phyloP scores from a whole-genome alignment of 2,797 vertebrate species.

The Premnoplex brunnescens region DNA sequence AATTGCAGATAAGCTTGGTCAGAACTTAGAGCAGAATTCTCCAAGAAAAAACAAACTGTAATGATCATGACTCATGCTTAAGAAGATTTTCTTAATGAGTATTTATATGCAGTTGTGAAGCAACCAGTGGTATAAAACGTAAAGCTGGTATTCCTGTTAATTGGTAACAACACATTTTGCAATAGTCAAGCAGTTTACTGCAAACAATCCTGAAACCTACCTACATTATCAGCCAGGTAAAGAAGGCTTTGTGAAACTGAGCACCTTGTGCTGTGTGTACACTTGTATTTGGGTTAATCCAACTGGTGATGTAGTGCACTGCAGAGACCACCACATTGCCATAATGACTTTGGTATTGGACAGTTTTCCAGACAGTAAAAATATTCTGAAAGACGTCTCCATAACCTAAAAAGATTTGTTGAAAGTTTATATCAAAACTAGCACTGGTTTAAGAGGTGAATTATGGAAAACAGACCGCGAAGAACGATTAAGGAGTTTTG shows the following conservation, averaged over 20 bases:
- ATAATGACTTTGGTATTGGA: not conserved
- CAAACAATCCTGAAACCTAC: not conserved
- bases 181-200: not conserved
- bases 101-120: not conserved
- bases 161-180: not conserved
- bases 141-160: not conserved
- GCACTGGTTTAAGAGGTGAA: not conserved
- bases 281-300: not conserved
- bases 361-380: not conserved
- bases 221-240: not conserved
- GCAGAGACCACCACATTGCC: not conserved
- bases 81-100: not conserved
- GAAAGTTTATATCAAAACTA: not conserved
- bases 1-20: not conserved
- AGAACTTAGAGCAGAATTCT: not conserved
- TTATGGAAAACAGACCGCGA: not conserved
- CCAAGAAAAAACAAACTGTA: not conserved
- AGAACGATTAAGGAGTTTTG: not conserved
- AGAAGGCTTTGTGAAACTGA: not conserved
- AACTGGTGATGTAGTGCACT: not conserved
- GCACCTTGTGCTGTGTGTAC: not conserved
- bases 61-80: not conserved
- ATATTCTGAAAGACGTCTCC: not conserved
- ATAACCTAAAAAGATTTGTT: not conserved
- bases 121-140: not conserved